phyloP scores from a whole-genome alignment of 2,797 vertebrate genomes.

The Chloroceryle amazona region DNA sequence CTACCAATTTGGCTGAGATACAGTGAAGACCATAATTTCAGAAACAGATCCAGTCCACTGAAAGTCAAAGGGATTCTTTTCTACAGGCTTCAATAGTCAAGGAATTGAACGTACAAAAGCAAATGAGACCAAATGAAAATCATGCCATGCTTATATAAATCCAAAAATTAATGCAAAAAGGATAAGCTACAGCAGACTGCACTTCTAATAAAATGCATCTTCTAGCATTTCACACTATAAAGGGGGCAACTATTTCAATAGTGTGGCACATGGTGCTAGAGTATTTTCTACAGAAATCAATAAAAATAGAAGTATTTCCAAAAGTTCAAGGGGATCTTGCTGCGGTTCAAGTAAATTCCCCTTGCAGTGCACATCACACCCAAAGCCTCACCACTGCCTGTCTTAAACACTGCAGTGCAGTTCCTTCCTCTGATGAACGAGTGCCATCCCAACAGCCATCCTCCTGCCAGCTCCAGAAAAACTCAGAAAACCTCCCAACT shows the following conservation, averaged over 20 bases:
- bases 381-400: not conserved
- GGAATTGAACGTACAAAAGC: not conserved
- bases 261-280: not conserved
- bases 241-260: not conserved
- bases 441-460: not conserved
- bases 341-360: not conserved
- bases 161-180: not conserved
- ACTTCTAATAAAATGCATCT: not conserved
- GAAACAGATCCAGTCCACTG: not conserved
- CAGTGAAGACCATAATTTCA: not conserved
- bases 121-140: not conserved
- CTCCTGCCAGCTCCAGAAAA: not conserved
- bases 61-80: not conserved
- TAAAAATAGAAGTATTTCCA: not conserved
- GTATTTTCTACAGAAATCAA: not conserved
- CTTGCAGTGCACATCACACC: not conserved
- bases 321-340: not conserved
- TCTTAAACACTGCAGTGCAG: fast-evolving
- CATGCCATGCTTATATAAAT: not conserved
- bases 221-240: not conserved
- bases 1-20: not conserved
- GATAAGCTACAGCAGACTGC: not conserved
- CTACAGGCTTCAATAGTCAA: not conserved
- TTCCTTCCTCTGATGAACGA: not conserved
- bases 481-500: not conserved